Base-by-base conservation (phyloP, 1,140 invertebrate genomes). In the Drosophila eugracilis region DNA sequence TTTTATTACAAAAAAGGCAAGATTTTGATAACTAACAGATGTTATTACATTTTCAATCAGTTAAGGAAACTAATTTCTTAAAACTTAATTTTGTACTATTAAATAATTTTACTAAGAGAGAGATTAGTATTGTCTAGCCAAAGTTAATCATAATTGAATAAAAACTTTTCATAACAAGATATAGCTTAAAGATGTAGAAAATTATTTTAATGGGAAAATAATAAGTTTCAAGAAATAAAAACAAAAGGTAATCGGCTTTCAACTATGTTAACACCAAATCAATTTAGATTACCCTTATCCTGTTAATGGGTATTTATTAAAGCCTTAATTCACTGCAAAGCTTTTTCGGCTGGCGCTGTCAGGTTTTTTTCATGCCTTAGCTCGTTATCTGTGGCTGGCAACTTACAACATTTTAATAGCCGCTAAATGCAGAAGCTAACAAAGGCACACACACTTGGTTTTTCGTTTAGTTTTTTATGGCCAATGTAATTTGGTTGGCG, bases 401-500 rank as follows among this genome's bases (percentile, higher is more conserved):
- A 69, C 45, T 32, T 42, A 53, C 21, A 37, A 26, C 28, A 41
- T 48, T 48, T 73, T 73, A 53, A 73, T 63, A 47, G 58, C 69
- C 55, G 32, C 49, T 30, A 63, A 74, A 54, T 36, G 37, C 15
- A 26, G 15, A 17, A 65, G 62, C 17, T 53, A 45, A 75, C 70
- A 57, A 55, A 53, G 32, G n/a, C n/a, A 32, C 17, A 48, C 58
- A 36, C 37, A 57, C 50, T 32, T 14, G 10, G 44, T 9, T 34
- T 34, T 37, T 21, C 30, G 52, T 36, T 36, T 28, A 19, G 15
- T 45, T 34, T 78, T 79, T 79, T 77, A 80, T 54, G 52, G 57
- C 17, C 39, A 54, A 42, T 71, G 63, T 75, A 80, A 79, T 80
- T 80, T 75, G 63, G 47, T 81, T 47, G 60, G 49, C 58, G 78